A percentile compares a stretch with the other conserved stretches of the same genome.
Conservation (phyloP, 2,888 invertebrate genomes). For the Scrobipalpa costella region DNA sequence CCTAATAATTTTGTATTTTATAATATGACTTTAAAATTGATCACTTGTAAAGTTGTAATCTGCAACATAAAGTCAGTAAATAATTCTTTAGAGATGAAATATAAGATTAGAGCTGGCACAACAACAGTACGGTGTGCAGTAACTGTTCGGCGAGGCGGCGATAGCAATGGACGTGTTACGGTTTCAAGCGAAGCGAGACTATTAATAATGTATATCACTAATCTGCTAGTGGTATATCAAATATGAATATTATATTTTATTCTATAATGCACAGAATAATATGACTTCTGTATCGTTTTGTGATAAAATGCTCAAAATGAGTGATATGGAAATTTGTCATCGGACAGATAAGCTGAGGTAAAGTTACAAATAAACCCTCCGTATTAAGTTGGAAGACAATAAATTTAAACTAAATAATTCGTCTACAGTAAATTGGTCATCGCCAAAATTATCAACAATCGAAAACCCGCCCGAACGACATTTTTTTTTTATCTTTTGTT, state of each 20-base stretch:
- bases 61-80: no score
- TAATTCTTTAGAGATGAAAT: no score
- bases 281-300: constrained; percentile 2
- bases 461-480: not conserved
- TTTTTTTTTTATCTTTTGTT: not conserved
- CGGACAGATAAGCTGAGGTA: constrained; percentile 16
- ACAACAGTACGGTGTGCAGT: not conserved
- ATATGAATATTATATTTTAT: not conserved
- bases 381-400: constrained; percentile 47
- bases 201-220: not conserved
- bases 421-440: constrained; percentile 54
- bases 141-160: constrained; percentile 44
- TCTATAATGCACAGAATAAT: constrained; percentile 7
- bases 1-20: not conserved
- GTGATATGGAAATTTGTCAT: constrained; percentile 2
- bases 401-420: constrained; percentile 30
- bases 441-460: constrained; percentile 1
- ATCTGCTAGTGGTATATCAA: not conserved
- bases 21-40: no score
- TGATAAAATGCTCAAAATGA: not conserved
- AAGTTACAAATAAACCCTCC: not conserved
- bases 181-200: constrained; percentile 29
- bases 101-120: not conserved
- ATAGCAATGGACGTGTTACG: constrained; percentile 48
- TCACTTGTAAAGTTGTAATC: no score